phyloP scores from a whole-genome alignment of 2,888 invertebrate genomes.

The Nomada ruficornis region DNA sequence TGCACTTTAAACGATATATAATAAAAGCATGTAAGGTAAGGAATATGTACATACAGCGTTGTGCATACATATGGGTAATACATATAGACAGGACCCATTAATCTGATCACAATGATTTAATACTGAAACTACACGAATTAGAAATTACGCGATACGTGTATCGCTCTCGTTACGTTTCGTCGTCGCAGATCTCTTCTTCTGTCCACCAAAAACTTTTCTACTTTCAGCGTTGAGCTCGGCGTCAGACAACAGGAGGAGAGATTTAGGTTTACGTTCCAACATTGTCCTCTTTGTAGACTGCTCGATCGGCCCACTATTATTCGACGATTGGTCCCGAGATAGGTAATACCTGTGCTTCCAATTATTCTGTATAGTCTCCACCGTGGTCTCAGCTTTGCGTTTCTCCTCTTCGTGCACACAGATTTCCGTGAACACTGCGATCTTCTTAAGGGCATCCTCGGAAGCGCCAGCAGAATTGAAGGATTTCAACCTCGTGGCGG shows the following conservation, averaged over 20 bases:
- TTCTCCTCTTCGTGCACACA: constrained; percentile 21
- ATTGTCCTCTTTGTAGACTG: constrained; percentile 31
- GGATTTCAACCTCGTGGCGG: constrained; percentile 13
- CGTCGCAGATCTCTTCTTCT: neutral
- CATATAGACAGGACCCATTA: neutral
- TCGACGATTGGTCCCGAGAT: neutral
- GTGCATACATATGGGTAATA: too few species aligned
- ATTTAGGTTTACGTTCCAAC: constrained; percentile 47
- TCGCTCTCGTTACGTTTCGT: constrained; percentile 25
- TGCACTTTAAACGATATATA: neutral
- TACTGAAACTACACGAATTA: neutral
- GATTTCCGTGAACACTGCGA: constrained; percentile 37
- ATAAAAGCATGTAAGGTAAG: neutral
- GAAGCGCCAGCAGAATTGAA: neutral
- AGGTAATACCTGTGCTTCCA: constrained; percentile 51
- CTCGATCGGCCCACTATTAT: neutral
- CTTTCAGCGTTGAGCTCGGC: neutral
- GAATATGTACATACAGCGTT: too few species aligned
- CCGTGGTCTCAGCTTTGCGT: constrained; percentile 15
- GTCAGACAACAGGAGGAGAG: constrained; percentile 24
- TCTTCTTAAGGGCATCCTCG: constrained; percentile 30
- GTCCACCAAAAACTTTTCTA: neutral
- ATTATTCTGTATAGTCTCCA: constrained; percentile 28
- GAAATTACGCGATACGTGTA: neutral
- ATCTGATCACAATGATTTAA: neutral